Conservation (phyloP, 2,113 vertebrate species). For the Amblyornis subalaris region DNA sequence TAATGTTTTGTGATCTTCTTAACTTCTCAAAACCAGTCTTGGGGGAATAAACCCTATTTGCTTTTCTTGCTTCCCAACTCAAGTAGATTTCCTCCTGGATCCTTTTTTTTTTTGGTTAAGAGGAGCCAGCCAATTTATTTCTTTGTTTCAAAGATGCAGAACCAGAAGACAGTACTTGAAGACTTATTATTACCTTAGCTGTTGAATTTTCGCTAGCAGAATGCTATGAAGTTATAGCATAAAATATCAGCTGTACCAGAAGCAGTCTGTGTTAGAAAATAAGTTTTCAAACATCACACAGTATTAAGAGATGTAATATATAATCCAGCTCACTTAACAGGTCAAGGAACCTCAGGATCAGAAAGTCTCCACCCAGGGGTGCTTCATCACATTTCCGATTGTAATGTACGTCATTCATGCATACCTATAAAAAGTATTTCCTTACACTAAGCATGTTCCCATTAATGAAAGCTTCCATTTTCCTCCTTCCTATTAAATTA, state of each 20-base stretch:
- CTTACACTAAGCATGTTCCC: not conserved
- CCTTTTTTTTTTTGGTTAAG: not conserved
- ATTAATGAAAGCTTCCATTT: not conserved
- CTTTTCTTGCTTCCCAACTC: not conserved
- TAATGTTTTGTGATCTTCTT: not conserved
- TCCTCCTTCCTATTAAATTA: not conserved
- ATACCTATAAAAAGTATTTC: not conserved
- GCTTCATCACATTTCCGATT: not conserved
- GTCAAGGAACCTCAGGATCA: not conserved
- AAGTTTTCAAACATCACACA: not conserved
- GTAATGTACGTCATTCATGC: not conserved
- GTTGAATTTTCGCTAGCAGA: not conserved
- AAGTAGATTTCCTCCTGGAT: not conserved
- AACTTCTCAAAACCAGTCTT: not conserved
- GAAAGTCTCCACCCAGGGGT: not conserved
- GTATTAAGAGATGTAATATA: not conserved
- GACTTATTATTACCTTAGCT: not conserved
- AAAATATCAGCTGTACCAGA: not conserved
- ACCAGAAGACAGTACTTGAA: not conserved
- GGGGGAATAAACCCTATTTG: not conserved
- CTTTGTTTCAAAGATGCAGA: not conserved
- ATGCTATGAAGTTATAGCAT: not conserved
- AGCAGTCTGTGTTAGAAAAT: not conserved
- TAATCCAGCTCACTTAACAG: not conserved
- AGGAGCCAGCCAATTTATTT: not conserved